Base-by-base conservation (phyloP, 2,113 vertebrate species). In the Orthonyx spaldingii region DNA sequence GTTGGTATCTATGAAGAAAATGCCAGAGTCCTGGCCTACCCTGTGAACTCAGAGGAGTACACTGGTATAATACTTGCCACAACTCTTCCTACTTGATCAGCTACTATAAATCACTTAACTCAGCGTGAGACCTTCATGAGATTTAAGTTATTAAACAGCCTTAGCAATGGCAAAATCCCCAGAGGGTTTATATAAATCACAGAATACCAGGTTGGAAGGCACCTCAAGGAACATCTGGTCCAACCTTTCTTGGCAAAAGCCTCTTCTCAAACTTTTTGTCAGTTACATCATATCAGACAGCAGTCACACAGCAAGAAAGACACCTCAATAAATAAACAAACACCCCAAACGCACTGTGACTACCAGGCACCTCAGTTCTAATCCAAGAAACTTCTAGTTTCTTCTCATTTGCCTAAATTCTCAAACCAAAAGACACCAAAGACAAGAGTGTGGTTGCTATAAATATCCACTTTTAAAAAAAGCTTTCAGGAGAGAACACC, bases 251-350 rank as follows among this genome's bases (percentile, higher is more conserved):
- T 7, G 35, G n/a, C 6, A 89, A 68, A 89, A 69, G 20, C 20
- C 28, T 79, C 35, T 44, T 70, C 20, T 56, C 53, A 64, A 59
- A 61, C 21, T 30, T 80, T 49, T 16, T 50, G 21, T 66, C 56
- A 42, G 56, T 49, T 16, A 42, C 7, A 16, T 61, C 32, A 16
- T 16, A 79, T 63, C 47, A 90, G 26, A 41, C 13, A 72, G 37
- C 11, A 85, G 41, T 56, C 53, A 95, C 37, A 68, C 9, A 77
- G 41, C n/a, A 92, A 61, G 71, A 83, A 92, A 90, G 13, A 79
- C 3, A 85, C 26, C 52, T 68, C 3, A 1, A 23, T 55, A 65
- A 93, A 63, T 6, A 52, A 26, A 70, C 3, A 74, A 18, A 2
- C 35, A 28, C 19, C 7, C 14, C n/a, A 61, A 50, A 44, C 14